Conservation (phyloP, 2,888 invertebrate genomes). For the Parelbella ahira region DNA sequence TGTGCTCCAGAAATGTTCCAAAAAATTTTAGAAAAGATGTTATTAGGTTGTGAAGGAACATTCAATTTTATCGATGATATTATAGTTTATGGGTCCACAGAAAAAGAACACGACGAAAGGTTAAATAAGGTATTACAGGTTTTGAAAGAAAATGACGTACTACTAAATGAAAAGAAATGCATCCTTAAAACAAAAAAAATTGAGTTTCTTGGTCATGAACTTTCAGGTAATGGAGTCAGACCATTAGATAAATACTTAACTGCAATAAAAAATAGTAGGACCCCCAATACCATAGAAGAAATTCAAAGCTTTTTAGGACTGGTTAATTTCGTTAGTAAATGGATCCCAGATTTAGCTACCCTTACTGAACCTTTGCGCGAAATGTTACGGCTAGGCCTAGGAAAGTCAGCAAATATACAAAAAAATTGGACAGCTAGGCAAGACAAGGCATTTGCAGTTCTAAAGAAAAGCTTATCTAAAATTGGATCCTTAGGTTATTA, state of each 20-base stretch:
- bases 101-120: constrained; percentile 16
- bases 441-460: constrained; percentile 30
- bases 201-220: constrained; percentile 23
- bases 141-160: constrained; percentile 28
- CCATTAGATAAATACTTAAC: constrained; percentile 37
- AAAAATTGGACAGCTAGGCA: too few relatives aligned
- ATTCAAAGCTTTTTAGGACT: constrained; percentile 32
- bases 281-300: constrained; percentile 25
- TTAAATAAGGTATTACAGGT: constrained; percentile 26
- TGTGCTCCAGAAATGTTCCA: constrained; percentile 48
- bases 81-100: constrained; percentile 25
- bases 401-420: constrained; percentile 27
- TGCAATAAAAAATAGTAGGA: constrained; percentile 32
- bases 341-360: constrained; percentile 31
- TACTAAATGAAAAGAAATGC: constrained; percentile 30
- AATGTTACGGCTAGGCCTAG: background rate
- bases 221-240: constrained; percentile 35
- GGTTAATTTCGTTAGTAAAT: constrained; percentile 29
- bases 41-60: constrained; percentile 40
- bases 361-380: constrained; percentile 25
- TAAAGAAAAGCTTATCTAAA: constrained; percentile 24
- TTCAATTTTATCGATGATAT: constrained; percentile 39
- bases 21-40: constrained; percentile 44
- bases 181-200: constrained; percentile 15
- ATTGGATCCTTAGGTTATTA: constrained; percentile 30